Percentiles rank a stretch among this genome's conserved stretches.
Evolutionary conservation across 2,113 vertebrate genomes (phyloP).

Genomic region (Rutilus rutilus): DNA sequence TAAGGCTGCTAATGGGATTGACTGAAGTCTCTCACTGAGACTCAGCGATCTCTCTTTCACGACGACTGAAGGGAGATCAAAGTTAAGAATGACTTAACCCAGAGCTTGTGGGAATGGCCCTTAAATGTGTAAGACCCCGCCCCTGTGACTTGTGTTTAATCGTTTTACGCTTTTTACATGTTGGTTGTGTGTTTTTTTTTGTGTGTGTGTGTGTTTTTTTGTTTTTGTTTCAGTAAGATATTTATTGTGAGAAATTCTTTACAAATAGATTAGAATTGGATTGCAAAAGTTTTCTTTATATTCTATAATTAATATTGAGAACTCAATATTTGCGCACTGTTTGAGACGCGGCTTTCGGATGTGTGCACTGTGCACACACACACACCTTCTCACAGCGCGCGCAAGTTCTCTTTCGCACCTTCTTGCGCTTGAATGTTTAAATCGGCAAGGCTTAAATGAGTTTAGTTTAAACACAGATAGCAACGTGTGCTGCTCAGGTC

Average conservation of each 20-base stretch:
- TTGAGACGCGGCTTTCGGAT: too few relatives aligned
- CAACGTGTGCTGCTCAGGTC: too few relatives aligned
- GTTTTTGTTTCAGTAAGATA: not conserved
- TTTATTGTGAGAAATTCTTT: not conserved
- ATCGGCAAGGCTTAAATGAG: too few relatives aligned
- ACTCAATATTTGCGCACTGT: too few relatives aligned
- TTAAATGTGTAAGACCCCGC: not conserved
- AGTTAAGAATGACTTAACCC: not conserved
- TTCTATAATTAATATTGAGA: not conserved
- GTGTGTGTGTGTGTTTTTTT: not conserved
- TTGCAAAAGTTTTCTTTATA: not conserved
- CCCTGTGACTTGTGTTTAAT: not conserved
- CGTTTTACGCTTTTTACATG: not conserved
- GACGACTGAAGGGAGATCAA: conserved; percentile 6
- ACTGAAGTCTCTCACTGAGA: not conserved
- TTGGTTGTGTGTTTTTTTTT: not conserved
- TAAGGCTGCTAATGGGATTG: conserved; percentile 29
- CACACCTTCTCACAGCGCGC: too few relatives aligned
- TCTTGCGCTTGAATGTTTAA: too few relatives aligned
- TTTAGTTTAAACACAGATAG: too few relatives aligned
- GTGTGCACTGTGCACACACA: too few relatives aligned
- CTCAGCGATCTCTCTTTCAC: not conserved
- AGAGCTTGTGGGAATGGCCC: not conserved
- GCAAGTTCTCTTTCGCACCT: too few relatives aligned
- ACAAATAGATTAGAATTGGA: not conserved